Base-by-base conservation (phyloP, 2,888 invertebrate genomes). In the Yponomeuta malinellus region DNA sequence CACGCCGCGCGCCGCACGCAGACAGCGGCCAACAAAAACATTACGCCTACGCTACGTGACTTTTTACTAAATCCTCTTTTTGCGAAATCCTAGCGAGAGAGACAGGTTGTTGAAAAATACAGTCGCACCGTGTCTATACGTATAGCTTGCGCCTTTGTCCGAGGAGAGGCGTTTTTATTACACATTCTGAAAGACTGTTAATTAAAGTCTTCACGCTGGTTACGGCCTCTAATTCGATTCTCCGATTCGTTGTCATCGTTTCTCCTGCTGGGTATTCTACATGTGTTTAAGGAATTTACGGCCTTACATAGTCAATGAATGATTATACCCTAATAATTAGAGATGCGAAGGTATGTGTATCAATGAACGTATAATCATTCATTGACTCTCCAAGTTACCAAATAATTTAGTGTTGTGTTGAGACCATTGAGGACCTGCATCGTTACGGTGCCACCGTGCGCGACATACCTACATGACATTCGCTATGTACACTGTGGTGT, bases 1-100 rank as follows among this genome's bases (percentile, higher is more conserved):
- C 69, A 73, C 71, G 72, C 70, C 72, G 70, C 73, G 66, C 71
- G 72, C 70, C 63, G 69, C 69, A 63, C 75, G 63, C 23, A 71
- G 71, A 71, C 71, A 71, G 72, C 52, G 48, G 2, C 12, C 68
- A 63, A 52, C 68, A 43, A 43, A 29, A 65, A 65, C 31, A 68
- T 68, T 68, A 48, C 48, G 23, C 65, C 65, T 65, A 68, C 52
- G 52, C 33, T 65, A 68, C 52, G 68, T 68, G 68, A 52, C 68
- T 68, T 68, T 68, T 68, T 68, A 68, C 52, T 31, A 23, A 68
- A 48, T 68, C 68, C 68, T 68, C 31, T 68, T 68, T 68, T 65
- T 65, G 48, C 52, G 29, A 23, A 52, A 52, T 10, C 9, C 29
- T 31, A 68, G 68, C 52, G 52, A n/a, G 52, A 52, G 52, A 59